phyloP scores from a whole-genome alignment of 2,888 invertebrate genomes.

The Rhabditoides inermis region DNA sequence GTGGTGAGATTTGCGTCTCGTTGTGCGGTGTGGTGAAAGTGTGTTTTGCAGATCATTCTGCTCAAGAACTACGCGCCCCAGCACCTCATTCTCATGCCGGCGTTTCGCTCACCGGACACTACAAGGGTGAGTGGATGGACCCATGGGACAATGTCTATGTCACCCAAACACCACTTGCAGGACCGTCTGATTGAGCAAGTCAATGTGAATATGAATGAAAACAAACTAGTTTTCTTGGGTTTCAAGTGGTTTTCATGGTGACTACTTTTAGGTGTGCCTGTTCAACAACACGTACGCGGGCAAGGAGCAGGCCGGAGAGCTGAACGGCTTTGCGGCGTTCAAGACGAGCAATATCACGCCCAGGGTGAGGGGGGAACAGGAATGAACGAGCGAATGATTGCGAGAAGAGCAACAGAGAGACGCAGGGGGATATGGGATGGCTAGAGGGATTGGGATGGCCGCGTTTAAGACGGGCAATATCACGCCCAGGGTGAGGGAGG shows the following conservation, averaged over 20 bases:
- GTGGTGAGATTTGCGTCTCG: not conserved
- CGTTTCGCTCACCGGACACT: slow-evolving; percentile 40
- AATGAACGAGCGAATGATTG: not conserved
- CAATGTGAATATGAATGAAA: too few species aligned
- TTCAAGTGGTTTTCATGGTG: too few species aligned
- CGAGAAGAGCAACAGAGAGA: too few species aligned
- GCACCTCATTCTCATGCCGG: slow-evolving; percentile 51
- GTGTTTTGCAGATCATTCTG: slow-evolving; percentile 34
- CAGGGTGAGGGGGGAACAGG: slow-evolving; percentile 4
- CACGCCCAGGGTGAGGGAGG: slow-evolving; percentile 28
- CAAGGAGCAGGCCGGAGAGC: slow-evolving; percentile 27
- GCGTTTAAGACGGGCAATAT: slow-evolving; percentile 49
- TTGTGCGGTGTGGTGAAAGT: not conserved
- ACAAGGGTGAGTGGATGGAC: too few species aligned
- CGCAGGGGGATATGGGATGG: slow-evolving; percentile 21
- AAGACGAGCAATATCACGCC: slow-evolving; percentile 49
- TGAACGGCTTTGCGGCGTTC: slow-evolving; percentile 50
- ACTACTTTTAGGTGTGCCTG: slow-evolving; percentile 45
- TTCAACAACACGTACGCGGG: slow-evolving; percentile 50
- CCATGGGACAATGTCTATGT: too few species aligned
- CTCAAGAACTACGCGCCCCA: slow-evolving; percentile 51
- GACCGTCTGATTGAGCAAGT: too few species aligned
- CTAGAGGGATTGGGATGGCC: slow-evolving; percentile 49
- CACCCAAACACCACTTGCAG: too few species aligned
- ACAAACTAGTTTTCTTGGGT: too few species aligned